These are phyloP conservation scores for Orestias chungarensis DNA, from an alignment of 2,797 vertebrate species.

Conservation along the genomic window DNA sequence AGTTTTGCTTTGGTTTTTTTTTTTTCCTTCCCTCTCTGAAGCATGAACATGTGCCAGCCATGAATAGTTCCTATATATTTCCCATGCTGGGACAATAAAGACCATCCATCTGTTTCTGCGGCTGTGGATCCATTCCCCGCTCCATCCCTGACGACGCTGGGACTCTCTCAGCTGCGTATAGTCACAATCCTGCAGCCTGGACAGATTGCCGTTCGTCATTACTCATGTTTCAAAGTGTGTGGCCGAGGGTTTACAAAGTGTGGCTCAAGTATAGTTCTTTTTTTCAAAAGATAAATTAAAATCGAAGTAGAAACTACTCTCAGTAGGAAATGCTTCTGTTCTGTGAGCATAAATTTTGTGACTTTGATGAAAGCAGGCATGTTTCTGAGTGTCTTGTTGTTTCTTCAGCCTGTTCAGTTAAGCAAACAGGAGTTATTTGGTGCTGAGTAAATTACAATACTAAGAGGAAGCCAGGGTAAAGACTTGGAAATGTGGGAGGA, in stretches of 20 bases:
- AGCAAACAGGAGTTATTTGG: too few relatives aligned
- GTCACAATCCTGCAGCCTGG: neutral
- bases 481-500: too few relatives aligned
- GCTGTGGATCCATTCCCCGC: neutral
- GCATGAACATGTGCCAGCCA: neutral
- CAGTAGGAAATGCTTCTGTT: neutral
- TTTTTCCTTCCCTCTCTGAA: neutral
- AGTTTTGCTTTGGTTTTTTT: neutral
- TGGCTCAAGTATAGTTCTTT: neutral
- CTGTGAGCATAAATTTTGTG: neutral
- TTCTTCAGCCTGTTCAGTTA: too few relatives aligned
- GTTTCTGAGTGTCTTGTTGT: neutral
- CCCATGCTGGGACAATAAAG: constrained; percentile 8
- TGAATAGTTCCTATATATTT: neutral
- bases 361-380: too few relatives aligned
- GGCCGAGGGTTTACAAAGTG: neutral
- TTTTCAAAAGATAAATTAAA: neutral
- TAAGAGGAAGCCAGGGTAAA: too few relatives aligned
- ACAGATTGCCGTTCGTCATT: neutral
- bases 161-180: neutral
- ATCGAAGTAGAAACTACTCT: neutral
- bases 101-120: constrained; percentile 14
- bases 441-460: too few relatives aligned
- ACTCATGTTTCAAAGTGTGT: neutral
- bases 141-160: neutral